These are phyloP conservation scores for Urocyon cinereoargenteus DNA, from an alignment of 2,797 vertebrate genomes.

Conservation along the genomic window DNA sequence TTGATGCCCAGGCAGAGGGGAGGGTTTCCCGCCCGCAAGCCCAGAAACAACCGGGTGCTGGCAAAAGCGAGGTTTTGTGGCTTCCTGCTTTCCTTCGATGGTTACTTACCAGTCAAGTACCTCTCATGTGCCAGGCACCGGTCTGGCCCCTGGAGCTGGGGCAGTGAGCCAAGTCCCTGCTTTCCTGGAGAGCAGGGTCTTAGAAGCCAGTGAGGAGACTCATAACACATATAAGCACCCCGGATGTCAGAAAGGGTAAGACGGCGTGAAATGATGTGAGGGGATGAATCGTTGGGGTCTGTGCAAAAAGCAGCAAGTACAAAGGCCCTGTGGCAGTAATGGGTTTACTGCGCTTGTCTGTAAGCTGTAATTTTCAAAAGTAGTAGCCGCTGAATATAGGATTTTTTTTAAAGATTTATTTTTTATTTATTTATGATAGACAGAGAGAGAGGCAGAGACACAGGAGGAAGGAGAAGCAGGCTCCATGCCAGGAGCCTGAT, in stretches of 20 bases:
- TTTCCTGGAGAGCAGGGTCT: not conserved
- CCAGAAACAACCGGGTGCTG: not conserved
- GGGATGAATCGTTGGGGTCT: not conserved
- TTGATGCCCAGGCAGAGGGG: not conserved
- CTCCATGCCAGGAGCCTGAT: no score
- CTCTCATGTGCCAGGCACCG: not conserved
- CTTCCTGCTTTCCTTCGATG: not conserved
- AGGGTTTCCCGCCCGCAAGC: not conserved
- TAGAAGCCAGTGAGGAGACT: not conserved
- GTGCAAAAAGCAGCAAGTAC: not conserved
- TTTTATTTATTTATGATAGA: no score
- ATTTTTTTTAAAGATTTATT: not conserved
- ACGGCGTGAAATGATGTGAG: not conserved
- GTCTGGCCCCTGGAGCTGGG: not conserved
- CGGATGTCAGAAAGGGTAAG: not conserved
- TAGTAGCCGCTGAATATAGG: not conserved
- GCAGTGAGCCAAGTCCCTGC: not conserved
- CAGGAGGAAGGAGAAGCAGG: no score
- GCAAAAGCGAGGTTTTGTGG: not conserved
- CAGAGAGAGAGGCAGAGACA: no score
- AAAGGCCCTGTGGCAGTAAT: not conserved
- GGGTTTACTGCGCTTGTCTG: not conserved
- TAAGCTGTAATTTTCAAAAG: not conserved
- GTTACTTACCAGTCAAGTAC: not conserved
- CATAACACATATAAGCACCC: not conserved